These are phyloP conservation scores for Perizoma affinitatum DNA, from an alignment of 2,888 invertebrate genomes.

Conservation along the genomic window DNA sequence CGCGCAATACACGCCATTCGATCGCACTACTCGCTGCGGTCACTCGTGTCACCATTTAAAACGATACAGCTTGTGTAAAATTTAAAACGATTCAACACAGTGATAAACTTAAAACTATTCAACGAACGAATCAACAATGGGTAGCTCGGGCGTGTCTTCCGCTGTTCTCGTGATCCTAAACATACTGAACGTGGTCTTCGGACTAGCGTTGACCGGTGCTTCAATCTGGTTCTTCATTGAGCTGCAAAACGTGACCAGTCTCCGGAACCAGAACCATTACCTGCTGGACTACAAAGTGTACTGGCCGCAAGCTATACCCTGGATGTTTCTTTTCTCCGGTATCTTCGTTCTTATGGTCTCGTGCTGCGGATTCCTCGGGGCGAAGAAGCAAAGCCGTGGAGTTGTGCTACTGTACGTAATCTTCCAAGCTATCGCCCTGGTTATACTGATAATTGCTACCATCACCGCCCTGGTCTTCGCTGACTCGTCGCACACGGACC, in stretches of 20 bases:
- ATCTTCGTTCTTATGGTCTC: constrained; percentile 62
- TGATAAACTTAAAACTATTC: too few species aligned
- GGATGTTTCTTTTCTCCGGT: constrained; percentile 69
- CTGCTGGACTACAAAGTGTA: constrained; percentile 72
- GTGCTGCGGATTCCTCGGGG: constrained; percentile 66
- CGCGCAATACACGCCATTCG: constrained; percentile 30
- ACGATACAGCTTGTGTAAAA: not conserved
- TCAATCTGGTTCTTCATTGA: constrained; percentile 72
- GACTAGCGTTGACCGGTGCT: constrained; percentile 56
- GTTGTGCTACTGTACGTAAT: constrained; percentile 57
- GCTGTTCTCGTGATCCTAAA: constrained; percentile 58
- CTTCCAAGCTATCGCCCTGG: constrained; percentile 54
- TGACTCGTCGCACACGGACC: constrained; percentile 61
- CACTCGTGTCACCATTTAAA: constrained; percentile 21
- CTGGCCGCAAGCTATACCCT: constrained; percentile 76
- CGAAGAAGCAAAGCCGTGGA: constrained; percentile 57
- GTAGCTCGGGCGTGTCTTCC: constrained; percentile 44
- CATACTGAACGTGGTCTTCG: constrained; percentile 57
- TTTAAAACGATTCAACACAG: constrained; percentile 5
- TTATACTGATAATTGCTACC: constrained; percentile 54
- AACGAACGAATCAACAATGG: constrained; percentile 37
- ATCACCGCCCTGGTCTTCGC: constrained; percentile 67
- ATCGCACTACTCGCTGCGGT: constrained; percentile 22
- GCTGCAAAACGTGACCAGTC: constrained; percentile 58
- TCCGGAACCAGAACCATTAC: constrained; percentile 71